These are phyloP conservation scores for Pollenia angustigena DNA, from an alignment of 2,888 invertebrate genomes.

Conservation along the genomic window DNA sequence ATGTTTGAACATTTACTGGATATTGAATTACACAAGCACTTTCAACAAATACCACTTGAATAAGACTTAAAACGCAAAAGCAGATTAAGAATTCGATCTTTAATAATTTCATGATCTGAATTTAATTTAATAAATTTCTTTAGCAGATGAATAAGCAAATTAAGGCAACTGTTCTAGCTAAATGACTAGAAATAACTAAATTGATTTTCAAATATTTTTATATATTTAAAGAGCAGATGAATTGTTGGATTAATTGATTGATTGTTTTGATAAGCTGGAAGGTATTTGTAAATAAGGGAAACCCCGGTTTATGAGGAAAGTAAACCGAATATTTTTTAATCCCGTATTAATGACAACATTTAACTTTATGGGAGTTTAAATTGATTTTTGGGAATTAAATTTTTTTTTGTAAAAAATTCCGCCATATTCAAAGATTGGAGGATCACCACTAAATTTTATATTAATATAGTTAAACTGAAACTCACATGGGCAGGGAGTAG, in stretches of 20 bases:
- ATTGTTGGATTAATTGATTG: neutral
- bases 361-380: too few species aligned
- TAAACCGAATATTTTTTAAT: too few species aligned
- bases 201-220: neutral
- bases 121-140: neutral
- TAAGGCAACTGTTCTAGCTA: neutral
- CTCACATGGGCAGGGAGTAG: too few species aligned
- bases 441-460: too few species aligned
- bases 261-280: neutral
- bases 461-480: too few species aligned
- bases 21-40: constrained; percentile 18
- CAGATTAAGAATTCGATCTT: neutral
- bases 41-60: neutral
- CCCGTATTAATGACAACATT: too few species aligned
- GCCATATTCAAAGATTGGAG: too few species aligned
- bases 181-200: constrained; percentile 3
- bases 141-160: neutral
- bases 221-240: neutral
- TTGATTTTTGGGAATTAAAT: too few species aligned
- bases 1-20: neutral
- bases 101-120: neutral
- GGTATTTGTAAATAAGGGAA: too few species aligned
- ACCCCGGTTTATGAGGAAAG: too few species aligned
- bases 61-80: neutral
- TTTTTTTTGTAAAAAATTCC: too few species aligned